Evolutionary conservation across 2,113 vertebrate genomes (phyloP).

Genomic region (Natator depressus): DNA sequence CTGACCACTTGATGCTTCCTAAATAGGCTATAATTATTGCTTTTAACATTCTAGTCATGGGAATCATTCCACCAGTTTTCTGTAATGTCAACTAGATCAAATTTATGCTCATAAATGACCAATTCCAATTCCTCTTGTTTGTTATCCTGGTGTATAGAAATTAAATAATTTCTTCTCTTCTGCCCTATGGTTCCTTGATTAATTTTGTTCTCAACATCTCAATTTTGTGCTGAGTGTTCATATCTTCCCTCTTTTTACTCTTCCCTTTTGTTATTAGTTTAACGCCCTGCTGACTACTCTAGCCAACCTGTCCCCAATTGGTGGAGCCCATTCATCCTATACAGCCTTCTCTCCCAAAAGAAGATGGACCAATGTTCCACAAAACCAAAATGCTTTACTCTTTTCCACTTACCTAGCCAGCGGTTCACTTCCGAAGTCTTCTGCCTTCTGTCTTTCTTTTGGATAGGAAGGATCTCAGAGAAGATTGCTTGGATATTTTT

Average conservation of each 20-base stretch:
- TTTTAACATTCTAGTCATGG: neutral
- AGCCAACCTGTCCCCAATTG: neutral
- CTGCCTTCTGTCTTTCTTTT: neutral
- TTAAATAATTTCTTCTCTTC: neutral
- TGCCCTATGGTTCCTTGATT: neutral
- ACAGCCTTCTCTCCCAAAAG: neutral
- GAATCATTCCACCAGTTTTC: neutral
- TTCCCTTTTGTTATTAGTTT: neutral
- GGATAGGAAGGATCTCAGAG: neutral
- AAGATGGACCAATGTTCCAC: neutral
- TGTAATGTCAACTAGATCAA: neutral
- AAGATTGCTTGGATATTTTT: neutral
- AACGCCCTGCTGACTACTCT: neutral
- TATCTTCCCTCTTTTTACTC: neutral
- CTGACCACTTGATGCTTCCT: neutral
- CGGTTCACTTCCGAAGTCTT: neutral
- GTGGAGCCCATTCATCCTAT: neutral
- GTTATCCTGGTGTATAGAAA: neutral
- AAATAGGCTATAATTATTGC: neutral
- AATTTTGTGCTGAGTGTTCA: neutral
- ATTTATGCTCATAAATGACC: neutral
- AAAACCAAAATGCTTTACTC: neutral
- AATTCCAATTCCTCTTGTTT: neutral
- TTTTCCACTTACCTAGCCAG: neutral
- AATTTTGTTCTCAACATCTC: neutral